Evolutionary conservation across 2,888 invertebrate species (phyloP).

Genomic region (Agrenia bidenticulata): DNA sequence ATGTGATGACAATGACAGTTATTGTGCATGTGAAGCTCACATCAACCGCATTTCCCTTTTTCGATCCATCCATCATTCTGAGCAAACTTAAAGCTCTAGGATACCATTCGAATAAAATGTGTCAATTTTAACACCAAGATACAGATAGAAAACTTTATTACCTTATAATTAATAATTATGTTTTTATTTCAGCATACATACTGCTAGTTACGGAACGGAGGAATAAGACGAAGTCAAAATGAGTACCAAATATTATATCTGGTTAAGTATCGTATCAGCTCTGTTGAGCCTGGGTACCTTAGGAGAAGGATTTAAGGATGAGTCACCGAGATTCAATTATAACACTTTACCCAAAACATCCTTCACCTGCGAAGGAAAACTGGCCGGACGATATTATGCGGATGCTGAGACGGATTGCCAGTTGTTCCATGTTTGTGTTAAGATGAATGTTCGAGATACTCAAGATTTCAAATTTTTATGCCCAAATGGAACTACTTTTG

Average conservation of each 20-base stretch:
- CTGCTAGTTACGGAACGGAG: too few relatives aligned
- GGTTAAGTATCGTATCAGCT: neutral
- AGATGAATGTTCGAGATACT: slow-evolving; percentile 44
- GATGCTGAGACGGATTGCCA: slow-evolving; percentile 52
- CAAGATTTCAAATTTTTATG: slow-evolving; percentile 51
- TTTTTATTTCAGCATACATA: neutral
- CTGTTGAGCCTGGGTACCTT: slow-evolving; percentile 1
- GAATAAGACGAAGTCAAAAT: too few relatives aligned
- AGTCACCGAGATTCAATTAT: slow-evolving; percentile 46
- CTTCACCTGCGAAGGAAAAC: slow-evolving; percentile 48
- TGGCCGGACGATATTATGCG: slow-evolving; percentile 50
- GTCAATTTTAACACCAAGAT: neutral
- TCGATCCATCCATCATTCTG: neutral
- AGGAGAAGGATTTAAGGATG: slow-evolving; percentile 32
- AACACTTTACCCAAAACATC: slow-evolving; percentile 46
- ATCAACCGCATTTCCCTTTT: neutral
- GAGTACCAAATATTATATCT: neutral
- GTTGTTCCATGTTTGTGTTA: slow-evolving; percentile 51
- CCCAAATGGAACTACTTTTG: slow-evolving; percentile 52
- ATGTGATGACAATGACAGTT: slow-evolving; percentile 1
- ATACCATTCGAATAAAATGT: neutral
- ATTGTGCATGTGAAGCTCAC: neutral
- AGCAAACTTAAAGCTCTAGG: neutral
- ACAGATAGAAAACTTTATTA: neutral
- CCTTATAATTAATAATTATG: neutral